Conservation (phyloP, 2,113 vertebrate species). For the Leucoraja erinaceus region DNA sequence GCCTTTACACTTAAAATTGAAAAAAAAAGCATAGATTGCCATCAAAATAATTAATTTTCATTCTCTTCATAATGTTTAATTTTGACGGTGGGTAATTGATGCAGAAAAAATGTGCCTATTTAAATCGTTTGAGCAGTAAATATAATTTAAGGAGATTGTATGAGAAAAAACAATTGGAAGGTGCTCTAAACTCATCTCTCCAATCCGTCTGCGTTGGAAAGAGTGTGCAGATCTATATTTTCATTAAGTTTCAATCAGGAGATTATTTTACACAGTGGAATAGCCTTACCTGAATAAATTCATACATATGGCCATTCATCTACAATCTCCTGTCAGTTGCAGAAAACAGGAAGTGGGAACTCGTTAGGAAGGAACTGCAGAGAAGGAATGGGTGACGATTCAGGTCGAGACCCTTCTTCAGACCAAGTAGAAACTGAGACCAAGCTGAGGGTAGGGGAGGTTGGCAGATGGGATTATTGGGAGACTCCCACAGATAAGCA, state of each 20-base stretch:
- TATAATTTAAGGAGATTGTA: not conserved
- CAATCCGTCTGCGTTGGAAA: not conserved
- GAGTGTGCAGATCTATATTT: not conserved
- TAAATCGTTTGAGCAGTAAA: not conserved
- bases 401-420: no score
- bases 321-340: no score
- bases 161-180: not conserved
- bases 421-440: no score
- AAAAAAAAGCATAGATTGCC: not conserved
- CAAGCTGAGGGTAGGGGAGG: no score
- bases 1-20: not conserved
- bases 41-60: constrained; percentile 23
- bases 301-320: no score
- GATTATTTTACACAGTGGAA: not conserved
- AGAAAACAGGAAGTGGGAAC: no score
- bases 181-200: not conserved
- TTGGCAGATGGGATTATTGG: no score
- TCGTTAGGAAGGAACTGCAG: no score
- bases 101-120: not conserved
- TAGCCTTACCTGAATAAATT: no score
- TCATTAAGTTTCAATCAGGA: not conserved
- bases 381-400: no score
- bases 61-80: not conserved
- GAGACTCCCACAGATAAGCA: no score
- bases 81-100: not conserved